phyloP scores from a whole-genome alignment of 2,888 invertebrate species.

The Xestobium rufovillosum region DNA sequence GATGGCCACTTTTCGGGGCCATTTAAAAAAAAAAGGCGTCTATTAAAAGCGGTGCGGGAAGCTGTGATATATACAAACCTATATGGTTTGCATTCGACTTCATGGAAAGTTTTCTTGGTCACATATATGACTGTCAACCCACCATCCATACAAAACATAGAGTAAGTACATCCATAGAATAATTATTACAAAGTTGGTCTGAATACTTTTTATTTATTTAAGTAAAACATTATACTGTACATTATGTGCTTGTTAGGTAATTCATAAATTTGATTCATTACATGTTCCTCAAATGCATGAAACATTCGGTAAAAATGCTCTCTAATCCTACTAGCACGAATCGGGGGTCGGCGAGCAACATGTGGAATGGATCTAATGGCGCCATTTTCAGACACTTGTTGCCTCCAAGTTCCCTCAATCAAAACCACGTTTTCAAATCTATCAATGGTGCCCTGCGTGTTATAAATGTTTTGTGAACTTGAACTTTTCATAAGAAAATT shows the following conservation, averaged over 20 bases:
- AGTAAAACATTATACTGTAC: too few species aligned
- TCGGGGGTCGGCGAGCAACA: too few species aligned
- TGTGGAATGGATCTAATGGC: slow-evolving; percentile 6
- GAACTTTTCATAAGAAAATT: slow-evolving; percentile 11
- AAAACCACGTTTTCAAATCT: too few species aligned
- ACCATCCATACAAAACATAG: too few species aligned
- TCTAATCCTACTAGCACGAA: slow-evolving; percentile 8
- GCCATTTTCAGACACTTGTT: too few species aligned
- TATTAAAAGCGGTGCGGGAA: slow-evolving; percentile 16
- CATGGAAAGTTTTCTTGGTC: slow-evolving; percentile 20
- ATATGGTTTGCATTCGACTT: slow-evolving; percentile 21
- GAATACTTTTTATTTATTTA: too few species aligned
- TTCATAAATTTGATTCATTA: neutral
- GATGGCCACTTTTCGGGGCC: slow-evolving; percentile 19
- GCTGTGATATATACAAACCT: slow-evolving; percentile 19
- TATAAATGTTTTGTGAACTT: too few species aligned
- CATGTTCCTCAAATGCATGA: slow-evolving; percentile 4
- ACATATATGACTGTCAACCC: slow-evolving; percentile 7
- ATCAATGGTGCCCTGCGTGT: too few species aligned
- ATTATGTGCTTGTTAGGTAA: too few species aligned
- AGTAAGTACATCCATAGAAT: too few species aligned
- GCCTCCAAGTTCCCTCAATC: too few species aligned
- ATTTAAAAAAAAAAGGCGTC: slow-evolving; percentile 18
- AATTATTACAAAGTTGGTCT: too few species aligned
- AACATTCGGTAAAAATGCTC: slow-evolving; percentile 9